Evolutionary conservation across 2,888 invertebrate genomes (phyloP).

Genomic region (Nephrotoma flavescens): DNA sequence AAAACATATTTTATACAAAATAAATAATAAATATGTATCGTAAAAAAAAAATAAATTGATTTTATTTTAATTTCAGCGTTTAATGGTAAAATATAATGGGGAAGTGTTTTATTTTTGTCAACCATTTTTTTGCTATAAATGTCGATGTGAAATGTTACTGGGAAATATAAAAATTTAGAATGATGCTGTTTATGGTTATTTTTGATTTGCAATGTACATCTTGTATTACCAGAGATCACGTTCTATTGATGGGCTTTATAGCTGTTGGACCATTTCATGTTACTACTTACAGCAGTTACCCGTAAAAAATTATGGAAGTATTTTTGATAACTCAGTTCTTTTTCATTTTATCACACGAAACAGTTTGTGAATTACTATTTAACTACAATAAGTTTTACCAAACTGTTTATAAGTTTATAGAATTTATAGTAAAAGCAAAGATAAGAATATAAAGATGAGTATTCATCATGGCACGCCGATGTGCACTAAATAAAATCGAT

Average conservation of each 20-base stretch:
- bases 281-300: too few relatives aligned
- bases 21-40: background rate
- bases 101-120: background rate
- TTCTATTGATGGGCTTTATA: background rate
- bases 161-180: background rate
- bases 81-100: background rate
- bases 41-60: background rate
- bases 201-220: background rate
- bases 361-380: too few relatives aligned
- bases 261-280: too few relatives aligned
- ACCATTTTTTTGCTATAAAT: background rate
- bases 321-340: too few relatives aligned
- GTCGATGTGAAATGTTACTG: background rate
- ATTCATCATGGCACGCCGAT: too few relatives aligned
- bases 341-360: too few relatives aligned
- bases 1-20: background rate
- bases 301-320: too few relatives aligned
- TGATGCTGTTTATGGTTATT: background rate
- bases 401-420: too few relatives aligned
- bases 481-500: too few relatives aligned
- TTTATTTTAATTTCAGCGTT: background rate
- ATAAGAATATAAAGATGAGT: too few relatives aligned
- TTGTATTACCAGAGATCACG: background rate
- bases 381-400: too few relatives aligned
- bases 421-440: too few relatives aligned